Evolutionary conservation across 2,113 vertebrate genomes (phyloP).

Genomic region (Protobothrops flavoviridis): DNA sequence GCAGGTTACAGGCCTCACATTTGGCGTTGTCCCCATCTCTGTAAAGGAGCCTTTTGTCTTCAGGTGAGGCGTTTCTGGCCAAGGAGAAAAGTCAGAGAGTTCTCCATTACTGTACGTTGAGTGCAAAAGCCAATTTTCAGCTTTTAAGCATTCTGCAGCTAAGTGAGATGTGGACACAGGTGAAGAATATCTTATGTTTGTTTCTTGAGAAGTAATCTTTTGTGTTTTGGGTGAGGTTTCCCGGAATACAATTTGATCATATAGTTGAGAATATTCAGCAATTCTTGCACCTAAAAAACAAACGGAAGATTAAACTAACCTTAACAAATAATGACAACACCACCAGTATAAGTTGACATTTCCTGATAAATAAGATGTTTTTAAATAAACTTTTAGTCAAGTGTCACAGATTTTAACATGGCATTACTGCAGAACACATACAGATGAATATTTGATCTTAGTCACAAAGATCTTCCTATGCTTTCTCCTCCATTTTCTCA

Average conservation of each 20-base stretch:
- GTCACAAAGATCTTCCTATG: not conserved
- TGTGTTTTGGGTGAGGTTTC: constrained; percentile 69
- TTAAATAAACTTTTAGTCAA: no score
- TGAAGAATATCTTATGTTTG: constrained; percentile 59
- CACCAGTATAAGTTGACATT: not conserved
- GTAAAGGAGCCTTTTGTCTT: constrained; percentile 58
- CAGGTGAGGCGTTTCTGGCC: constrained; percentile 59
- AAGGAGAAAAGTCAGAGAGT: constrained; percentile 79
- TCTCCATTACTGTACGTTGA: constrained; percentile 91
- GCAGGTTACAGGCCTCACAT: constrained; percentile 65
- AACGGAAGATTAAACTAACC: constrained; percentile 22
- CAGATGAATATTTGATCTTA: not conserved
- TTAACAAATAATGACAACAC: not conserved
- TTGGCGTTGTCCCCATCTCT: constrained; percentile 56
- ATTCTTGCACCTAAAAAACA: constrained; percentile 87
- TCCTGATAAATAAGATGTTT: not conserved
- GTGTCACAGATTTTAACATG: not conserved
- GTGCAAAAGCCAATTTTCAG: constrained; percentile 85
- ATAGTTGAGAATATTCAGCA: constrained; percentile 96
- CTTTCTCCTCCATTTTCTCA: not conserved
- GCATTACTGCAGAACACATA: not conserved
- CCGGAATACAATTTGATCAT: constrained; percentile 92
- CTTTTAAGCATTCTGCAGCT: constrained; percentile 60
- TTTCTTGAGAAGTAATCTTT: constrained; percentile 61
- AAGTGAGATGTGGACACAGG: constrained; percentile 61